Base-by-base conservation (phyloP, 1,140 invertebrate genomes). In the Theocolax elegans region DNA sequence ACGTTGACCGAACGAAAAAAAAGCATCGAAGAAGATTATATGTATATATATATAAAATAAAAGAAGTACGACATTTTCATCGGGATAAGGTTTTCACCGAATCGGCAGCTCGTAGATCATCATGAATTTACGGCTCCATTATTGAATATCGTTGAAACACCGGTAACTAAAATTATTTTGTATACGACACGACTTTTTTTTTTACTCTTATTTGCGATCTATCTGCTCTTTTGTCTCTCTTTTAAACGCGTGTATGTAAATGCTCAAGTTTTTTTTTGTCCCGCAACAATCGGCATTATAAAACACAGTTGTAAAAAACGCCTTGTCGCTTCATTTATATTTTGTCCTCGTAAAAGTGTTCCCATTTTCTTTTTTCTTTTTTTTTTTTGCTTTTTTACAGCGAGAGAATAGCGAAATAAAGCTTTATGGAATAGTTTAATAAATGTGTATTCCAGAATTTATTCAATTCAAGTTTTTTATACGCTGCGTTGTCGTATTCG, bases 51-150 rank as follows among this genome's bases (percentile, higher is more conserved):
- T n/a, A n/a, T n/a, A n/a, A n/a, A n/a, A n/a, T n/a, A n/a, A n/a
- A n/a, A n/a, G n/a, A n/a, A n/a, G n/a, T n/a, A n/a, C n/a, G n/a
- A n/a, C n/a, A n/a, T n/a, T n/a, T n/a, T n/a, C n/a, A n/a, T n/a
- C n/a, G 56, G 44, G 4, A 42, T n/a, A 21, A 15, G 27, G 23
- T 13, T 65, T 38, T 44, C 51, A 40, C n/a, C n/a, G n/a, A n/a
- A n/a, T n/a, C n/a, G n/a, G n/a, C n/a, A n/a, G 63, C 29, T 12
- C 53, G 23, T 67, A 38, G 31, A 58, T 67, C 9, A 15, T 27
- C 10, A 15, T 21, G 15, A 56, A 68, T 68, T 68, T 68, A 68
- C 60, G 58, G 56, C 66, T 68, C 56, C 60, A 68, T 68, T 68
- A 68, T 68, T 68, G 66, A 68, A 62, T 68, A 62, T 31, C 66